These are phyloP conservation scores for Aphidoletes aphidimyza DNA, from an alignment of 2,888 invertebrate genomes.

Conservation along the genomic window DNA sequence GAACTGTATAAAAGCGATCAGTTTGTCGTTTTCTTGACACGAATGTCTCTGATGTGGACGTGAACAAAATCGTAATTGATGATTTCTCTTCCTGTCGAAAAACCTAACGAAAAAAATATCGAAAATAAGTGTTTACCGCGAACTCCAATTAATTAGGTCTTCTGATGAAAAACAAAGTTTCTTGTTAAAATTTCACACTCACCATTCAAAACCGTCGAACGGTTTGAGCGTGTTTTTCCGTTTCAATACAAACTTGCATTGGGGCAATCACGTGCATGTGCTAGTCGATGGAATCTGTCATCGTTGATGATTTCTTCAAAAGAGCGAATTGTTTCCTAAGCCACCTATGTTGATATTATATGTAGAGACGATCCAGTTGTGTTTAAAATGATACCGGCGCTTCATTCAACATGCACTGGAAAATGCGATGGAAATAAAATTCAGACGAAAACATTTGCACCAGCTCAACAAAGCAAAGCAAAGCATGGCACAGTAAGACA, in stretches of 20 bases:
- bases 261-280: slow-evolving; percentile 19
- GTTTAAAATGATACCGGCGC: slow-evolving; percentile 34
- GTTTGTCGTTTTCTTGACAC: not conserved
- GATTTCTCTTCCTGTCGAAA: not conserved
- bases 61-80: not conserved
- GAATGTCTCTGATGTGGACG: too few species aligned
- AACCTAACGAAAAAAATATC: not conserved
- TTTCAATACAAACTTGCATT: too few species aligned
- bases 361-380: not conserved
- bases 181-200: slow-evolving; percentile 54
- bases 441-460: slow-evolving; percentile 48
- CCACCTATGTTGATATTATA: slow-evolving; percentile 35
- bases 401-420: slow-evolving; percentile 17
- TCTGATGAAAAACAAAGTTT: slow-evolving; percentile 34
- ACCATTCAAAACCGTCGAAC: not conserved
- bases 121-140: slow-evolving; percentile 32
- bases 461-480: not conserved
- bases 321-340: not conserved
- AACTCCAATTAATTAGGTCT: slow-evolving; percentile 50
- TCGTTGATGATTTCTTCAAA: not conserved
- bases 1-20: too few species aligned
- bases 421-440: slow-evolving; percentile 15
- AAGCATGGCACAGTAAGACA: too few species aligned
- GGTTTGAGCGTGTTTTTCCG: not conserved
- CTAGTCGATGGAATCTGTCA: slow-evolving; percentile 40